These are phyloP conservation scores for Eriosoma lanigerum DNA, from an alignment of 1,140 invertebrate genomes.

Conservation along the genomic window DNA sequence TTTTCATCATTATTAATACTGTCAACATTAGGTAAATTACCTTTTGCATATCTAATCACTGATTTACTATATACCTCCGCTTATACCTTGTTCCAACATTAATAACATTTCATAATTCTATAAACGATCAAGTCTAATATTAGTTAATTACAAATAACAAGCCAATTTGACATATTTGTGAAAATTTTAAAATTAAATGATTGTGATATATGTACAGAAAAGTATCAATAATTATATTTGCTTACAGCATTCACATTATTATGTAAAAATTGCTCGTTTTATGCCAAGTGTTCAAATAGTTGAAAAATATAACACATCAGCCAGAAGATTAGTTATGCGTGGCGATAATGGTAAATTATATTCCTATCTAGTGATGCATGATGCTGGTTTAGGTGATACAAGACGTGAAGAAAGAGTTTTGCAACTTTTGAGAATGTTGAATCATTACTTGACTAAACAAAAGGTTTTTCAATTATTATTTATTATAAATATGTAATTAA, in stretches of 20 bases:
- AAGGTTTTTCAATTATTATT: constrained; percentile 63
- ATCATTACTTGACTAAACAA: constrained; percentile 91
- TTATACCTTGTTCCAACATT: too few relatives aligned
- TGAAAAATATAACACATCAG: constrained; percentile 93
- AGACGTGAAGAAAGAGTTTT: constrained; percentile 89
- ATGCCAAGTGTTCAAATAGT: constrained; percentile 98
- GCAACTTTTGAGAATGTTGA: constrained; percentile 90
- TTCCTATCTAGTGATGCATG: constrained; percentile 93
- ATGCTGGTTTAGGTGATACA: constrained; percentile 89
- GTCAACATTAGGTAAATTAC: too few relatives aligned
- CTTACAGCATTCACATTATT: constrained; percentile 65
- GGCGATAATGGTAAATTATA: constrained; percentile 96
- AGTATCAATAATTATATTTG: not conserved
- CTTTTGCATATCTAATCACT: too few relatives aligned
- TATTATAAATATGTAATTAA: not conserved
- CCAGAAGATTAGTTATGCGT: constrained; percentile 86
- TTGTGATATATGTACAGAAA: not conserved
- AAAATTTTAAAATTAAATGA: not conserved
- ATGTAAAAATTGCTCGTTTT: constrained; percentile 74
- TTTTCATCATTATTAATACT: too few relatives aligned
- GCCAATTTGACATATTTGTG: too few relatives aligned
- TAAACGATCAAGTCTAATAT: too few relatives aligned
- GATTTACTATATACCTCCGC: too few relatives aligned
- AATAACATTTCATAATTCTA: too few relatives aligned
- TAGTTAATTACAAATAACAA: too few relatives aligned